Conservation (phyloP, 2,113 vertebrate genomes). For the Lepus timidus region DNA sequence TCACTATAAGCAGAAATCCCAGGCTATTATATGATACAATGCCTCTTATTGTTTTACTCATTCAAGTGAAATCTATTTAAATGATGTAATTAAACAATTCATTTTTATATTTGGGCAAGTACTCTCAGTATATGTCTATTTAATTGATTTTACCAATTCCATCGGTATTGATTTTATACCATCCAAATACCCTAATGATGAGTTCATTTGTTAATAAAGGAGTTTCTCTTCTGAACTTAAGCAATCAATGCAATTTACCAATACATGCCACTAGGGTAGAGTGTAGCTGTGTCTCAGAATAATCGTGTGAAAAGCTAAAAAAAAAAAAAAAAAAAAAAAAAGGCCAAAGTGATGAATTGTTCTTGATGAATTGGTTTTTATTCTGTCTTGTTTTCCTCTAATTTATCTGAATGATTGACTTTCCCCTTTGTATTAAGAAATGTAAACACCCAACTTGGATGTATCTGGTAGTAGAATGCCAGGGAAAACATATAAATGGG, state of each 20-base stretch:
- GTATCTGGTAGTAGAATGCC: not conserved
- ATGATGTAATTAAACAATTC: conserved; percentile 64
- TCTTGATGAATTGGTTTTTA: not conserved
- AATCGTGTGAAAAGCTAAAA: not conserved
- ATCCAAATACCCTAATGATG: conserved; percentile 61
- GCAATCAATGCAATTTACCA: conserved; percentile 40
- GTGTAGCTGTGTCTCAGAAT: not conserved
- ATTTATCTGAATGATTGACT: not conserved
- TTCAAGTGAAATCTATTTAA: conserved; percentile 61
- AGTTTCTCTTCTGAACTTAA: conserved; percentile 48
- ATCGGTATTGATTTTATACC: conserved; percentile 60
- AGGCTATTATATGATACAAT: not conserved
- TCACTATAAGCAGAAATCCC: not conserved
- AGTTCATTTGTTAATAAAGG: conserved; percentile 57
- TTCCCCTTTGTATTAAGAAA: not conserved
- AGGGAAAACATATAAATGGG: conserved; percentile 15
- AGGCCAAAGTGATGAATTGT: not conserved
- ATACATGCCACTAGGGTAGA: not conserved
- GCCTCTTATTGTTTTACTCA: not conserved
- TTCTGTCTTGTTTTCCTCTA: not conserved
- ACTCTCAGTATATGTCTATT: conserved; percentile 52
- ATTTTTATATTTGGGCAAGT: conserved; percentile 66
- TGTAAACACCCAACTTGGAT: not conserved
- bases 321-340: not conserved
- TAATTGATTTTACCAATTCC: conserved; percentile 68